Evolutionary conservation across 2,797 vertebrate genomes (phyloP).

Genomic region (Dallia pectoralis): DNA sequence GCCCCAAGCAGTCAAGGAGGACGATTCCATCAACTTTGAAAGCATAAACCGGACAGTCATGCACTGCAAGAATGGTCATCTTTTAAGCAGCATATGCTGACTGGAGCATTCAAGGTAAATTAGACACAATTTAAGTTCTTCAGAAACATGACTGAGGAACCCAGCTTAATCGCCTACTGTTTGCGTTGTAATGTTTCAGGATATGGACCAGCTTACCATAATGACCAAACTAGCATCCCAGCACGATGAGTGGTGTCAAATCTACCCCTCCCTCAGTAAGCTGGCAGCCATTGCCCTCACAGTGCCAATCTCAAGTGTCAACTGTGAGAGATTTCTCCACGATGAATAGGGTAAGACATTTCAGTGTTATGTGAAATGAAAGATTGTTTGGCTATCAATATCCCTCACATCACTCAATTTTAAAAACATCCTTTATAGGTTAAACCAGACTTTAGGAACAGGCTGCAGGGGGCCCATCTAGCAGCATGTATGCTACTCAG

Average conservation of each 20-base stretch:
- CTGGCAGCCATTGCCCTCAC: slow-evolving; percentile 17
- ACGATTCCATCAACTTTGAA: no score
- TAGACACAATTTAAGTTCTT: no score
- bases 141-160: no score
- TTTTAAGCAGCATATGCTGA: slow-evolving; percentile 16
- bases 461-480: slow-evolving; percentile 1
- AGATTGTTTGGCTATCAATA: slow-evolving; percentile 12
- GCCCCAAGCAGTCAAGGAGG: no score
- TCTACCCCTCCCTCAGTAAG: slow-evolving; percentile 1
- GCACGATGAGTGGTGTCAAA: slow-evolving; percentile 18
- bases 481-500: background rate
- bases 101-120: slow-evolving; percentile 19
- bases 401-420: background rate
- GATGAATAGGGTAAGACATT: slow-evolving; percentile 26
- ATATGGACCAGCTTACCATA: slow-evolving; percentile 4
- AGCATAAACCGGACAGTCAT: no score
- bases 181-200: no score
- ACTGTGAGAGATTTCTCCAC: slow-evolving; percentile 26
- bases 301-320: slow-evolving; percentile 11
- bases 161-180: no score
- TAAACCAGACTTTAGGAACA: no score
- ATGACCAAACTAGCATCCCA: slow-evolving; percentile 4
- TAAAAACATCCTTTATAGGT: slow-evolving; percentile 5
- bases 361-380: slow-evolving; percentile 9
- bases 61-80: slow-evolving; percentile 10